phyloP scores from a whole-genome alignment of 2,797 vertebrate genomes.

The Pangasius sanitwongsei region DNA sequence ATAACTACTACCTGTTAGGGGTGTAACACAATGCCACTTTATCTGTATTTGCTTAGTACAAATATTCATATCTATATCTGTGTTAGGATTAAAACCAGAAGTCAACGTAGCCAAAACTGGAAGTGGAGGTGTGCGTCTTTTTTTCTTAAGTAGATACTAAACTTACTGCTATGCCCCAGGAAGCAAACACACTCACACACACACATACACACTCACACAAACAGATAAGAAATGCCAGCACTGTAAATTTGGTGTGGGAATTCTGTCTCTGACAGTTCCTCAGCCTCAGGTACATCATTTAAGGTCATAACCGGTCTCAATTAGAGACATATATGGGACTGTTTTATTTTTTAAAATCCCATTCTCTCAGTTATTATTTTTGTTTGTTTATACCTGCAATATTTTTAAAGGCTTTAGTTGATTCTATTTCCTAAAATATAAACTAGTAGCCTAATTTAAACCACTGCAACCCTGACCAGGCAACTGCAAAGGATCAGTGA shows the following conservation, averaged over 20 bases:
- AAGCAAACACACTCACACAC: not conserved
- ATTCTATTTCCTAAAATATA: not conserved
- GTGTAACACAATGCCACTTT: not conserved
- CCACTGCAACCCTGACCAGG: not conserved
- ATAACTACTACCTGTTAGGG: not conserved
- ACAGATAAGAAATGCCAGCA: not conserved
- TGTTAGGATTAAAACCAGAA: not conserved
- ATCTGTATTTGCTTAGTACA: not conserved
- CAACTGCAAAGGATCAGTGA: not conserved
- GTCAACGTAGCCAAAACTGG: not conserved
- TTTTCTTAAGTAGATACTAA: not conserved
- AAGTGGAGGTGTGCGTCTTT: not conserved
- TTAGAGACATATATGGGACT: not conserved
- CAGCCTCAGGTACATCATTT: too few relatives aligned
- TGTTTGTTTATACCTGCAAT: too few relatives aligned
- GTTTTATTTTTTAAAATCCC: too few relatives aligned
- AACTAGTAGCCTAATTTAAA: not conserved
- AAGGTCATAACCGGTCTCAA: not conserved
- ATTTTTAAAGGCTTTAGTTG: too few relatives aligned
- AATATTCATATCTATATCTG: not conserved
- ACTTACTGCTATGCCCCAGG: not conserved
- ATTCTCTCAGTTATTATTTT: too few relatives aligned
- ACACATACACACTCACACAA: too few relatives aligned
- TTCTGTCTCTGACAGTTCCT: not conserved
- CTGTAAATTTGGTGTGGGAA: not conserved